phyloP scores from a whole-genome alignment of 92 coral and sea anemone genomes.

The Virgularia gustaviana region DNA sequence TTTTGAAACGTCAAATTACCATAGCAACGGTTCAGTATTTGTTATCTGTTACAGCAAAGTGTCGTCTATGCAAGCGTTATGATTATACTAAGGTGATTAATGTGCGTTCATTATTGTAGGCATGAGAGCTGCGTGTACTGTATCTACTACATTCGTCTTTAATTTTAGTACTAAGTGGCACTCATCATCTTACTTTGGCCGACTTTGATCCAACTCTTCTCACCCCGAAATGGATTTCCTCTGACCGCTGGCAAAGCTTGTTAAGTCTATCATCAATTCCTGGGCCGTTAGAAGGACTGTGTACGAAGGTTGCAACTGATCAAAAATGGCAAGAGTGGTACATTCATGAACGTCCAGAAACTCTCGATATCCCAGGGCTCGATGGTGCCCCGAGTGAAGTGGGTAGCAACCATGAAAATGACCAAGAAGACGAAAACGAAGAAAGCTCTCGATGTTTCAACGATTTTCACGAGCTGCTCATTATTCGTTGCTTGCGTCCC shows the following conservation, averaged over 20 bases:
- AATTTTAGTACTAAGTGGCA: constrained; percentile 57
- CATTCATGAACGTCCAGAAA: constrained; percentile 65
- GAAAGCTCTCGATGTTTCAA: constrained; percentile 29
- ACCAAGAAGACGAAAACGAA: constrained; percentile 19
- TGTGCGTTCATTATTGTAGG: no score
- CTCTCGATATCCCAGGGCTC: constrained; percentile 23
- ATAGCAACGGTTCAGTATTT: no score
- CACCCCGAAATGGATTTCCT: constrained; percentile 83
- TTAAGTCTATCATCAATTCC: constrained; percentile 71
- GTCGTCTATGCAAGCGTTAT: no score
- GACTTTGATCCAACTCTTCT: constrained; percentile 98
- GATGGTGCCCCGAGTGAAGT: background rate
- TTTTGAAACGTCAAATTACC: no score
- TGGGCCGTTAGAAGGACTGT: constrained; percentile 90
- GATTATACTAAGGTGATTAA: no score
- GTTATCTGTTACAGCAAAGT: no score
- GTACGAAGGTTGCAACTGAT: constrained; percentile 82
- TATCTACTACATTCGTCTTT: no score
- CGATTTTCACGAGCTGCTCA: constrained; percentile 54
- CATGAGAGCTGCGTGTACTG: no score
- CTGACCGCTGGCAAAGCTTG: constrained; percentile 68
- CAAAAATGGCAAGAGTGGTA: constrained; percentile 90
- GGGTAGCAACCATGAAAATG: background rate
- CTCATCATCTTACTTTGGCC: constrained; percentile 65
- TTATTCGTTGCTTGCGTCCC: constrained; percentile 78